Base-by-base conservation (phyloP, 1,140 invertebrate species). In the Amyelois transitella region DNA sequence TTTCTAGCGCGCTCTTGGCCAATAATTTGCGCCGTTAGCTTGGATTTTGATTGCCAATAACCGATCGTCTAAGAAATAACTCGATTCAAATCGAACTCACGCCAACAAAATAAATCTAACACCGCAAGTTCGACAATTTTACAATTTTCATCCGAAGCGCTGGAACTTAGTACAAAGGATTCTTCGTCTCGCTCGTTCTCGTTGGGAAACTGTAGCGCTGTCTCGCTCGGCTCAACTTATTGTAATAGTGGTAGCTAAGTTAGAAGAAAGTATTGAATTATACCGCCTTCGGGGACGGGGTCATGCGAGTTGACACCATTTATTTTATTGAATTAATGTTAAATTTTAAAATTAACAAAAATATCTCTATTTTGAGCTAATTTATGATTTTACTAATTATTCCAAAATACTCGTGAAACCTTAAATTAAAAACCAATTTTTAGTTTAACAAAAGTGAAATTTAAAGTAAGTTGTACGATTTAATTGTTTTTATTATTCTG, bases 221-320 rank as follows among this genome's bases (percentile, higher is more conserved):
- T 50, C 48, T 10, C 25, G 12, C 22, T 50, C 22, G 20, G 0
- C 22, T 22, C 22, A 50, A 50, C 48, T 50, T 50, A 50, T 50
- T 50, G 48, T 50, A 50, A 50, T 50, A 50, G 48, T 50, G 48
- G 25, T 50, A 50, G 48, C 48, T 50, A 50, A 50, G 48, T 50
- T 6, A 32, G 48, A 50, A 50, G 48, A 50, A 50, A 50, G 48
- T 50, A 50, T 50, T 50, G 48, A 50, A 50, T 50, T 50, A 50
- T 25, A 14, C 20, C 48, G 47, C 22, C 10, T 10, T 50, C 18
- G 18, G 4, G 48, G 48, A 28, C 14, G 24, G 21, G 1, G 10
- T 50, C 28, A 50, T 50, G 48, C 25, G n/a, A 38, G 12, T 3
- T 14, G 7, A 10, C n/a, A 6, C 12, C 1, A 14, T 14, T 38